Evolutionary conservation across 2,113 vertebrate species (phyloP), one percentile per base, ranked within the genome.

Genomic region (Sclerurus mexicanus): DNA sequence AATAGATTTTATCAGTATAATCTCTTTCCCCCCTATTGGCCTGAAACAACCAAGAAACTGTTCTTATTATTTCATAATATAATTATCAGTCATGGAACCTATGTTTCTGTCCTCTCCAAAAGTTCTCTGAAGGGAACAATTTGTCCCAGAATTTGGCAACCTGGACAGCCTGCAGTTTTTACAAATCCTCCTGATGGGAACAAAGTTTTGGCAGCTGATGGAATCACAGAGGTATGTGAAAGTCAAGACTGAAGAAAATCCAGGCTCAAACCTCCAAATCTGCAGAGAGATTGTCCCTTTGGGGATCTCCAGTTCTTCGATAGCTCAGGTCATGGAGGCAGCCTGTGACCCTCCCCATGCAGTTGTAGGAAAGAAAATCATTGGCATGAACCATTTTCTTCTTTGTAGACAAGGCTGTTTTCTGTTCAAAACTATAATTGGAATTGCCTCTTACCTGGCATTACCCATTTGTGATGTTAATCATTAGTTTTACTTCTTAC

Each of bases 61-160:
- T 52, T 91, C 31, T 42, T 89, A 71, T 91, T 96, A 55, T 90
- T 96, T 97, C 56, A 37, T 88, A 90, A 84, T 84, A 78, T 74
- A 93, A 93, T 96, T 96, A 95, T 92, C 85, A 87, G 72, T 88
- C 77, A 89, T 58, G 46, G 37, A 71, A 89, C 60, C 64, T 86
- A 15, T 86, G 52, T 93, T 96, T 84, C 82, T 88, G 68, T 94
- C 95, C 52, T 96, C 40, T 96, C 92, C 90, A 91, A 92, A 78
- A 93, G 87, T 89, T 92, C 24, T 96, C 95, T 75, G 64, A 88
- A 81, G 95, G 92, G 93, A 97, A 86, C 79, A 96, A 95, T 96
- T 94, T 96, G 95, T 96, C 92, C 93, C 90, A 96, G 90, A 90
- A 92, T 80, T 94, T 96, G 95, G 92, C 95, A 93, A 90, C 46